Evolutionary conservation across 1,140 invertebrate species (phyloP), one percentile per base, ranked within the genome.

Genomic region (Cydia strobilella): DNA sequence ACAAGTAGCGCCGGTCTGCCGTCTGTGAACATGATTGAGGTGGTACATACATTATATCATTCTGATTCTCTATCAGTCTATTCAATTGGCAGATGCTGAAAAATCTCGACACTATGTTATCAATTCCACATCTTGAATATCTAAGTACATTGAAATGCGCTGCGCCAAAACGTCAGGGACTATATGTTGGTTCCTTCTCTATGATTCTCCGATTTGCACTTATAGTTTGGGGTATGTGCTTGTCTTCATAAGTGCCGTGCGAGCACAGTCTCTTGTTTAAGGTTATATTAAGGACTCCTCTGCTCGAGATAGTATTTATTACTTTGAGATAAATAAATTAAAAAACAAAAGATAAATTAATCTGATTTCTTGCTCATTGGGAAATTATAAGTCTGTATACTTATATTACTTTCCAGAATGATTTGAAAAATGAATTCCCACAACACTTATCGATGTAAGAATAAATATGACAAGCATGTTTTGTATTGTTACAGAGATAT

Each of bases 401-500:
- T 39, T 39, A 0, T n/a, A n/a, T 6, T 31, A 31, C 31, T 31
- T 31, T 31, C 31, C 5, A 6, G 31, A 6, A 31, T 39, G 9
- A 39, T 39, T 39, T 39, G 35, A 39, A 1, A 10, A 31, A 31
- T 31, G 5, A 31, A 39, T 39, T 39, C 35, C 35, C 35, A 39
- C 35, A 39, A 39, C 35, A 39, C 31, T 39, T 39, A 10, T 39
- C 35, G 35, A 39, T 39, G 35, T 39, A 10, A 39, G 7, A 31
- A 45, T 74, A 12, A 51, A n/a, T 51, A 23, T 59, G 54, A 23
- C 10, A 59, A 59, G 7, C 3, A 59, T 59, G 62, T 65, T 75
- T 66, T 76, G 35, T 78, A 48, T 90, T 92, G 87, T 95, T 96
- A 63, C 95, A 99, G 98, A 97, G 93, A 95, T 97, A 84, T 98